Evolutionary conservation across 64 coral and sea anemone genomes (phyloP).

Genomic region (Astreopora myriophthalma): DNA sequence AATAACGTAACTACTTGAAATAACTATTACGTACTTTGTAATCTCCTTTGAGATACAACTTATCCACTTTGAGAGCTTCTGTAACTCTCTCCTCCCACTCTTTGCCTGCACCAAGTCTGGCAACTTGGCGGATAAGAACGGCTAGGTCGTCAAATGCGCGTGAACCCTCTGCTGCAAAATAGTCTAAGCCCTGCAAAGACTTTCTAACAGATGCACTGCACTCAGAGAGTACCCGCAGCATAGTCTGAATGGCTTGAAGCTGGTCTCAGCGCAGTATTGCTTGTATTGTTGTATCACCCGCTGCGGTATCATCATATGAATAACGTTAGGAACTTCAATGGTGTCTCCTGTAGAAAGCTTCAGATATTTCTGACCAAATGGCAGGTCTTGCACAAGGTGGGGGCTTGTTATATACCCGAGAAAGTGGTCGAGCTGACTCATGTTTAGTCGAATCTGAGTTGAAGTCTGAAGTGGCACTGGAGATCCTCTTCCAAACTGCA

Average conservation of each 20-base stretch:
- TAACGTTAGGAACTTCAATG: neutral
- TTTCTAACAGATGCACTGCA: too few species aligned
- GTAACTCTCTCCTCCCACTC: too few species aligned
- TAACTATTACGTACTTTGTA: too few species aligned
- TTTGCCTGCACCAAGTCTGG: too few species aligned
- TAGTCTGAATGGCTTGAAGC: constrained; percentile 26
- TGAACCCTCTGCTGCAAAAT: too few species aligned
- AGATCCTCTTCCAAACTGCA: neutral
- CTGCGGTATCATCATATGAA: neutral
- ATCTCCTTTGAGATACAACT: too few species aligned
- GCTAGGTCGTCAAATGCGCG: too few species aligned
- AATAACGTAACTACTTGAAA: too few species aligned
- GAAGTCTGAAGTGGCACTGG: neutral
- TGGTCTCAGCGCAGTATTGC: neutral
- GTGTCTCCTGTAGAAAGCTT: neutral
- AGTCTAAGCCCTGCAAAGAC: too few species aligned
- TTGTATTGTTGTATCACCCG: neutral
- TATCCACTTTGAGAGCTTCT: neutral
- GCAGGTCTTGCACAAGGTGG: neutral
- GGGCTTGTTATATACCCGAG: neutral
- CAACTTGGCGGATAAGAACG: too few species aligned
- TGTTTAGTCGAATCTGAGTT: neutral
- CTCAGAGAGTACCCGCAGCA: neutral
- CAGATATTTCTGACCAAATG: neutral
- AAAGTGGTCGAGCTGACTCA: neutral